Conservation (phyloP, 2,888 invertebrate genomes). For the Synergus itoensis region DNA sequence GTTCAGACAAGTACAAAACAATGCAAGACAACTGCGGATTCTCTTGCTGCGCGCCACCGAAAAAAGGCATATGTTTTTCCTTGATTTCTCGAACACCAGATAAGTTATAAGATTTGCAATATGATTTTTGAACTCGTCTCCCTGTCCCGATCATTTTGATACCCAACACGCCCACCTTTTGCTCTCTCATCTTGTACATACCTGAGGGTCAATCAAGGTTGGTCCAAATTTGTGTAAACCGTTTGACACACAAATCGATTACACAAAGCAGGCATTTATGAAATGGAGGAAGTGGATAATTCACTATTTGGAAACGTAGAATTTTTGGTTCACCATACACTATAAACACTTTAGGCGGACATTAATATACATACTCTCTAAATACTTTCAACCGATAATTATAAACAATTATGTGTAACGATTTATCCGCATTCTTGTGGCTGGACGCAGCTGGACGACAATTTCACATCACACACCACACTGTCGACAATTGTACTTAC, state of each 20-base stretch:
- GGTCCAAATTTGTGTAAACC: conserved; percentile 80
- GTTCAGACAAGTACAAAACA: neutral
- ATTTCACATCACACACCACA: too few relatives aligned
- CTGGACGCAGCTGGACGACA: too few relatives aligned
- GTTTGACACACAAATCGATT: conserved; percentile 80
- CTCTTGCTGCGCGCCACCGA: conserved; percentile 4
- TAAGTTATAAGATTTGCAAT: neutral
- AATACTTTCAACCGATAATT: too few relatives aligned
- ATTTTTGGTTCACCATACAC: too few relatives aligned
- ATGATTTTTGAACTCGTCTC: conserved; percentile 25
- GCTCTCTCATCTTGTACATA: conserved; percentile 72
- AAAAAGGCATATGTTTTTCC: neutral
- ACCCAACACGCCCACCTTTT: conserved; percentile 76
- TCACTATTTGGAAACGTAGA: too few relatives aligned
- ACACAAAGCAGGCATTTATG: conserved; percentile 59
- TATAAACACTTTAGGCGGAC: too few relatives aligned
- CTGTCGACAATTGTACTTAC: too few relatives aligned
- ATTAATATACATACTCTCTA: too few relatives aligned
- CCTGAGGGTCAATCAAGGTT: conserved; percentile 79
- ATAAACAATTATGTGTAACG: too few relatives aligned
- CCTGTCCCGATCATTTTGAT: conserved; percentile 60
- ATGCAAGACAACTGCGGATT: too few relatives aligned
- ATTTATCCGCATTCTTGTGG: too few relatives aligned
- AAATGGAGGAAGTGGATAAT: conserved; percentile 3
- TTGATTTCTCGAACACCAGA: neutral